A percentile compares a stretch with the other conserved stretches of the same genome.
These are phyloP conservation scores for Lethrus apterus DNA, from an alignment of 1,140 invertebrate genomes.

Conservation along the genomic window DNA sequence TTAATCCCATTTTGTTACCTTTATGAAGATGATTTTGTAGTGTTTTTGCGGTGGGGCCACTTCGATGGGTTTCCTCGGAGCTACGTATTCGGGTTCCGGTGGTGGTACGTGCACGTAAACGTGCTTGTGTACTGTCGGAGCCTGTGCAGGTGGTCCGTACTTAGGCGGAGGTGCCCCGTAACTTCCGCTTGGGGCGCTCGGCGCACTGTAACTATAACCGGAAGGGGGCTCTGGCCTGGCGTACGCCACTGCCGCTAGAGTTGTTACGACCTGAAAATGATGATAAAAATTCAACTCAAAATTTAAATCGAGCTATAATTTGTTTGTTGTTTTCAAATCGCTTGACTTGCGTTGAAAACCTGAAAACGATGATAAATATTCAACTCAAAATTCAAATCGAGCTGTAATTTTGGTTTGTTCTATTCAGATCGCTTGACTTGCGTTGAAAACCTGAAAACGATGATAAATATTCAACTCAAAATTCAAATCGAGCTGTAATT, in stretches of 20 bases:
- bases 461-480: too few species aligned
- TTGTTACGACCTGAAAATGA: conserved; percentile 6
- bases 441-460: too few species aligned
- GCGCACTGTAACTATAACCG: conserved; percentile 24
- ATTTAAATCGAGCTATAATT: too few species aligned
- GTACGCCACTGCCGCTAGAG: conserved; percentile 1
- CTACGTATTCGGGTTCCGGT: conserved; percentile 67
- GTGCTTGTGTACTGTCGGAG: conserved; percentile 76
- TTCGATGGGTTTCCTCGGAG: conserved; percentile 53
- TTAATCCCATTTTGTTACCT: conserved; percentile 35
- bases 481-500: too few species aligned
- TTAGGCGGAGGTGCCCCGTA: conserved; percentile 48
- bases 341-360: too few species aligned
- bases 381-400: too few species aligned
- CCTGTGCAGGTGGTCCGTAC: conserved; percentile 66
- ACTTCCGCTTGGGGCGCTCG: conserved; percentile 40
- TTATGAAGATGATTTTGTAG: conserved; percentile 86
- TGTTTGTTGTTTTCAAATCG: too few species aligned
- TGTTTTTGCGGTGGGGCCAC: conserved; percentile 74
- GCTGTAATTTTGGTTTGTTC: too few species aligned
- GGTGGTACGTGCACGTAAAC: conserved; percentile 82
- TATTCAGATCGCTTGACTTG: too few species aligned
- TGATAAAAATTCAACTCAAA: too few species aligned
- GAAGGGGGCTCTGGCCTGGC: conserved; percentile 11
- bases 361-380: too few species aligned